Conservation (phyloP, 2,113 vertebrate genomes). For the Podocnemis expansa region DNA sequence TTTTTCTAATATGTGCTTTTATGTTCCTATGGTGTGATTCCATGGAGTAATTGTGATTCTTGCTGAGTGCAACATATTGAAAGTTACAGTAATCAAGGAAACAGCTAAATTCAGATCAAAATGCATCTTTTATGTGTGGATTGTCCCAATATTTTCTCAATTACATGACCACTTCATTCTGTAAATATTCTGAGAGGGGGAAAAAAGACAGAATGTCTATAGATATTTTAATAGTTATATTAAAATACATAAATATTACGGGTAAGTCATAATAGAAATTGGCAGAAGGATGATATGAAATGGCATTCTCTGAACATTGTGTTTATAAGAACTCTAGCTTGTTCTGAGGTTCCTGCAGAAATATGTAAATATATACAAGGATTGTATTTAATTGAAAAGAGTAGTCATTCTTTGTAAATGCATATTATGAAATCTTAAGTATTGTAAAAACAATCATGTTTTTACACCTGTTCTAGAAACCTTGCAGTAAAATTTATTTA, state of each 20-base stretch:
- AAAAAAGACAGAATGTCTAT: slow-evolving; percentile 42
- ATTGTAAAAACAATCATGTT: slow-evolving; percentile 52
- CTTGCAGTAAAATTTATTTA: slow-evolving; percentile 22
- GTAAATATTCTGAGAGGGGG: slow-evolving; percentile 40
- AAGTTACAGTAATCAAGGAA: slow-evolving; percentile 9
- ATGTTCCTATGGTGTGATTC: slow-evolving; percentile 53
- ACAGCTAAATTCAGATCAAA: slow-evolving; percentile 53
- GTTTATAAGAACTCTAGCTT: slow-evolving; percentile 42
- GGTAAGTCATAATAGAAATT: slow-evolving; percentile 73
- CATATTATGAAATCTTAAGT: slow-evolving; percentile 27
- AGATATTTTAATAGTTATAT: slow-evolving; percentile 32
- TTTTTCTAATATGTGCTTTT: slow-evolving; percentile 56
- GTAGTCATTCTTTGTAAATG: slow-evolving; percentile 41
- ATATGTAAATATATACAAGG: slow-evolving; percentile 47
- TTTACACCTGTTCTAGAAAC: slow-evolving; percentile 36
- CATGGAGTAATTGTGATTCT: slow-evolving; percentile 37
- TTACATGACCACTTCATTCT: slow-evolving; percentile 40
- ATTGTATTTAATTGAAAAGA: slow-evolving; percentile 54
- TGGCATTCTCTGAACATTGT: slow-evolving; percentile 44
- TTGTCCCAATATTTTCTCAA: slow-evolving; percentile 41
- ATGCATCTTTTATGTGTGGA: slow-evolving; percentile 32
- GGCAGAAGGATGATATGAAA: slow-evolving; percentile 1
- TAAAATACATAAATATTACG: slow-evolving; percentile 66
- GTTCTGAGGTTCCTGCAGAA: slow-evolving; percentile 57
- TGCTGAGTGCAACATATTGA: slow-evolving; percentile 32